phyloP scores from a whole-genome alignment of 2,888 invertebrate species.

The Amaurobius ferox region DNA sequence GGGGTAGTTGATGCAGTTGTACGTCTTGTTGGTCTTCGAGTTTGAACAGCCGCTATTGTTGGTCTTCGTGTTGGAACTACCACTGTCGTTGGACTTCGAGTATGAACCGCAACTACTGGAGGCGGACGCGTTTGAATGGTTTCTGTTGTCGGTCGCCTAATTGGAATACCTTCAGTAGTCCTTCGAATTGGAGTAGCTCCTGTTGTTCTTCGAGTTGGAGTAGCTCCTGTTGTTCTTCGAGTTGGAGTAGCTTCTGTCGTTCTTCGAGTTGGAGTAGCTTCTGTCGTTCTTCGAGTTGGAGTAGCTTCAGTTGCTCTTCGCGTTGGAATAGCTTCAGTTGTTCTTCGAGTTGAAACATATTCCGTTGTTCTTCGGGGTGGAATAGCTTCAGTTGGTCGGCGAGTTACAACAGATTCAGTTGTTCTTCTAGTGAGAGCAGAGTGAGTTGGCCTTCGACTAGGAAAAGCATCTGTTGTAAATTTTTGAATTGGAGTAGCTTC shows the following conservation, averaged over 20 bases:
- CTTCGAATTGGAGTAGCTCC: background rate
- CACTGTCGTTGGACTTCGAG: background rate
- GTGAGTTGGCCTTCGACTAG: too few relatives aligned
- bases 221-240: background rate
- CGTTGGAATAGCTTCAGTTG: background rate
- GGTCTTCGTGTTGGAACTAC: background rate
- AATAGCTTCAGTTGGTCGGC: background rate
- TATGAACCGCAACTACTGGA: background rate
- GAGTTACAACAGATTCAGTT: too few relatives aligned
- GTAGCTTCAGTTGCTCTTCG: background rate
- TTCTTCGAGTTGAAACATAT: background rate
- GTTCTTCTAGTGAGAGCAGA: too few relatives aligned
- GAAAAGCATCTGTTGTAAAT: too few relatives aligned
- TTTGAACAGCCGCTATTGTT: background rate
- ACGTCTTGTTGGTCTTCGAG: conserved; percentile 71
- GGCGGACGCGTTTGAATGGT: background rate
- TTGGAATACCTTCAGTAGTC: background rate
- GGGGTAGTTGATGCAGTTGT: conserved; percentile 42
- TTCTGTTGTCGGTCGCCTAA: background rate
- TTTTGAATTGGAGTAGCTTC: too few relatives aligned
- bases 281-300: too few relatives aligned
- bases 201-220: background rate
- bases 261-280: background rate
- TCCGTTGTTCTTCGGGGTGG: background rate
- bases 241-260: background rate